phyloP scores from a whole-genome alignment of 2,888 invertebrate genomes.

The Epistrophella euchroma region DNA sequence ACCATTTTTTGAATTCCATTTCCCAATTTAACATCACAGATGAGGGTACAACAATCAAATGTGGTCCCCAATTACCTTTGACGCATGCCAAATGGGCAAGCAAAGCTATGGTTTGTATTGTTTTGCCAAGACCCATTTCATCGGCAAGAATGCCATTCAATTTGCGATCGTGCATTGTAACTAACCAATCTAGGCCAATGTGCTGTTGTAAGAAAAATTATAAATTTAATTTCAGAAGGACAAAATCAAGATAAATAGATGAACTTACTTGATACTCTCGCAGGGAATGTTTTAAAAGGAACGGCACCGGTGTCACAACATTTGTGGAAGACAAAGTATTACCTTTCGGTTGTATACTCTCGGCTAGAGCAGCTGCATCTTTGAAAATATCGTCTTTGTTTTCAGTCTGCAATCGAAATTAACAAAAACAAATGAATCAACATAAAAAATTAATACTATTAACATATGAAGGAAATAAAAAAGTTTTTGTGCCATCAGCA shows the following conservation, averaged over 20 bases:
- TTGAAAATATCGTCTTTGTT: conserved; percentile 90
- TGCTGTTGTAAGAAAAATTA: conserved; percentile 85
- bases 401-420: conserved; percentile 73
- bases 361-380: conserved; percentile 96
- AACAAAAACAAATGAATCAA: neutral
- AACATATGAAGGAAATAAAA: too few species aligned
- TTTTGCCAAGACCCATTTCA: conserved; percentile 99
- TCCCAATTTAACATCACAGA: conserved; percentile 99
- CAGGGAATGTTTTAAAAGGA: conserved; percentile 93
- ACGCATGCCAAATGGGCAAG: conserved; percentile 97
- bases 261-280: conserved; percentile 91
- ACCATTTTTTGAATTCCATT: conserved; percentile 99
- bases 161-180: conserved; percentile 97
- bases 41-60: conserved; percentile 99
- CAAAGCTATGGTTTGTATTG: conserved; percentile 97
- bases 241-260: neutral
- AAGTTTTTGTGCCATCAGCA: too few species aligned
- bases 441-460: neutral
- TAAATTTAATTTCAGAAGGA: neutral
- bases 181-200: conserved; percentile 98
- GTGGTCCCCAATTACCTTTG: conserved; percentile 97
- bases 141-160: conserved; percentile 98
- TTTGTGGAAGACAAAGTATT: conserved; percentile 97
- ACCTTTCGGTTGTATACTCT: conserved; percentile 98
- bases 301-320: conserved; percentile 96